A percentile compares a stretch with the other conserved stretches of the same genome.
Conservation (phyloP, 2,888 invertebrate species). For the Tipula unca region DNA sequence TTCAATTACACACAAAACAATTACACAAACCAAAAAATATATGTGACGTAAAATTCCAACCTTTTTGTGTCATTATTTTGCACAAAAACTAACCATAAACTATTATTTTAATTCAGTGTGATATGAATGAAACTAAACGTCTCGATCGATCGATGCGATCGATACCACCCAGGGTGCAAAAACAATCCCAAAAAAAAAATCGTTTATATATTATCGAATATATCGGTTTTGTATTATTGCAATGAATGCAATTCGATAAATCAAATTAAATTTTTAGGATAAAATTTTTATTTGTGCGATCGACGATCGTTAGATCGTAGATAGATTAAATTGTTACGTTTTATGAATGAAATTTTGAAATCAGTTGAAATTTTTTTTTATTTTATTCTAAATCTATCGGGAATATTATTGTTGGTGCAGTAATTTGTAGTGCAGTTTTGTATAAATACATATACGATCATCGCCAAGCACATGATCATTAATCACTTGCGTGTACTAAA, state of each 20-base stretch:
- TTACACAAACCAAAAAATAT: not conserved
- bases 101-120: not conserved
- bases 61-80: not conserved
- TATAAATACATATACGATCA: not conserved
- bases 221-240: not conserved
- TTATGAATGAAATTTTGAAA: not conserved
- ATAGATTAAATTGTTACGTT: not conserved
- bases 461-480: not conserved
- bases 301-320: not conserved
- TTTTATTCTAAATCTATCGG: not conserved
- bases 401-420: not conserved
- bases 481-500: not conserved
- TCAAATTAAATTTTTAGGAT: not conserved
- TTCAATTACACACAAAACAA: not conserved
- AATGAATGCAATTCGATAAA: not conserved
- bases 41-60: not conserved
- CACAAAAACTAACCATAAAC: not conserved
- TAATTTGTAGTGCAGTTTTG: not conserved
- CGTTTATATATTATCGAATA: not conserved
- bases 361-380: no score
- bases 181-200: not conserved
- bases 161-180: constrained; percentile 14
- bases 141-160: not conserved
- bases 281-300: not conserved
- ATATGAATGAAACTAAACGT: not conserved